These are phyloP conservation scores for Plemyria rubiginata DNA, from an alignment of 2,888 invertebrate species.

Conservation along the genomic window DNA sequence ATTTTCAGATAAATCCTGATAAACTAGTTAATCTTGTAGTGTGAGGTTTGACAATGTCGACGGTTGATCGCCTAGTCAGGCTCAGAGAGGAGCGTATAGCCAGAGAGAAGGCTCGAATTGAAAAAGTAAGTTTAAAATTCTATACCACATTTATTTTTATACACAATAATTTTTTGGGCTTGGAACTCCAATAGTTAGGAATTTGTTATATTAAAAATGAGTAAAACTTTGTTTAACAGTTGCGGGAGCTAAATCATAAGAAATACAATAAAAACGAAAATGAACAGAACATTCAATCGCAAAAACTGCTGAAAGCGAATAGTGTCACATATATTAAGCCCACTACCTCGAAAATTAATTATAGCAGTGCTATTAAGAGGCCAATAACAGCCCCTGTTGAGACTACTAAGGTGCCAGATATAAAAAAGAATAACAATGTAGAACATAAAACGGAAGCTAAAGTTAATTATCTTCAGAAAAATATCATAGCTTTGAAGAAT, in stretches of 20 bases:
- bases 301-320: constrained; percentile 36
- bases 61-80: constrained; percentile 59
- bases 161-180: no score
- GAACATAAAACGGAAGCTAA: constrained; percentile 34
- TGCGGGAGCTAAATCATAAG: constrained; percentile 68
- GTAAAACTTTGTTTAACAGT: constrained; percentile 53
- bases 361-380: constrained; percentile 48
- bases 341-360: constrained; percentile 46
- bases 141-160: no score
- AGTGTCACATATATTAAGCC: constrained; percentile 33
- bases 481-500: constrained; percentile 13
- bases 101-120: constrained; percentile 72
- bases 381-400: constrained; percentile 46
- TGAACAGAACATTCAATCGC: constrained; percentile 28
- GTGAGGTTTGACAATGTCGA: constrained; percentile 42
- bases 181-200: no score
- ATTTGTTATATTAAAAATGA: no score
- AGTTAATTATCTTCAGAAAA: constrained; percentile 20
- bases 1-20: constrained; percentile 2
- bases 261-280: constrained; percentile 59
- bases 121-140: constrained; percentile 61
- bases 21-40: constrained; percentile 11
- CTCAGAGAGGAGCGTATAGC: constrained; percentile 70
- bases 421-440: constrained; percentile 32
- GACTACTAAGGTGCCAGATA: background rate